These are phyloP conservation scores for Tetramorium alpestre DNA, from an alignment of 1,140 invertebrate species.

Conservation along the genomic window DNA sequence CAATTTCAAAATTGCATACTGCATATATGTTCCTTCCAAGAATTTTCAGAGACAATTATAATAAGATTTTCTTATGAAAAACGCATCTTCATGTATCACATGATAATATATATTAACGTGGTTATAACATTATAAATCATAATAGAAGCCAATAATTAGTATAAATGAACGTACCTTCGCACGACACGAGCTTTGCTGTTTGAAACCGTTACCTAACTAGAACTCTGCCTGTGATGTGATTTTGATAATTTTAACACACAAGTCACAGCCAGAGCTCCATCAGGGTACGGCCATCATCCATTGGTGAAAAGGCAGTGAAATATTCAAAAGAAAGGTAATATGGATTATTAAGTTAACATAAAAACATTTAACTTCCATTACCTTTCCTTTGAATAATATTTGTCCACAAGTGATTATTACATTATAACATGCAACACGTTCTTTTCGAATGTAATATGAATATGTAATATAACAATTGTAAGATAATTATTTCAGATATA, in stretches of 20 bases:
- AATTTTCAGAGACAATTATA: not conserved
- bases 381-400: slow-evolving; percentile 39
- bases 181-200: slow-evolving; percentile 70
- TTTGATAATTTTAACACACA: slow-evolving; percentile 87
- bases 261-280: slow-evolving; percentile 93
- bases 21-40: not conserved
- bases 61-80: not conserved
- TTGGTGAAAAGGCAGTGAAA: slow-evolving; percentile 63
- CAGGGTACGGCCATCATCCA: slow-evolving; percentile 85
- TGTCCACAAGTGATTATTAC: slow-evolving; percentile 3
- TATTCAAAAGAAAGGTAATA: slow-evolving; percentile 48
- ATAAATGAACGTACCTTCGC: slow-evolving; percentile 68
- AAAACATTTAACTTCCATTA: not conserved
- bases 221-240: slow-evolving; percentile 97
- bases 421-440: slow-evolving; percentile 56
- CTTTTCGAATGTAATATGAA: slow-evolving; percentile 10
- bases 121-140: not conserved
- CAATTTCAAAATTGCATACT: not conserved
- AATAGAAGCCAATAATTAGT: slow-evolving; percentile 58
- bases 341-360: not conserved
- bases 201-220: slow-evolving; percentile 90
- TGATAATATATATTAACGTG: not conserved
- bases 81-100: not conserved
- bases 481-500: not conserved
- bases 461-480: not conserved